Evolutionary conservation across 2,113 vertebrate species (phyloP).

Genomic region (Microtus pennsylvanicus): DNA sequence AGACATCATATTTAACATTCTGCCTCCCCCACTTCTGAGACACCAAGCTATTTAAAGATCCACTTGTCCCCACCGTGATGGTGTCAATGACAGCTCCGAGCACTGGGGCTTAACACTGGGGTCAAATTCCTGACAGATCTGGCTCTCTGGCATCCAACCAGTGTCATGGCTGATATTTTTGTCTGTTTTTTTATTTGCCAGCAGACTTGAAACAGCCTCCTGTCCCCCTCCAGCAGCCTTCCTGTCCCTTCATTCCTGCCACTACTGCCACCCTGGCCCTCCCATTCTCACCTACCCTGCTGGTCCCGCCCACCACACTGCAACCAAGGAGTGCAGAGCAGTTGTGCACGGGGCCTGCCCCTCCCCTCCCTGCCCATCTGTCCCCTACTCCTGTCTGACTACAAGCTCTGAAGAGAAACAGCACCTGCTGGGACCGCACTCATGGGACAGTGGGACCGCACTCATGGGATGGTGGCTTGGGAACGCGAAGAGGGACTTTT

Average conservation of each 20-base stretch:
- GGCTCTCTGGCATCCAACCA: constrained; percentile 72
- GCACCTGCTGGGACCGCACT: not conserved
- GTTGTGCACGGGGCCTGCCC: not conserved
- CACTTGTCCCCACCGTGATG: constrained; percentile 72
- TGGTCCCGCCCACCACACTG: not conserved
- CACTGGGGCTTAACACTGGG: constrained; percentile 75
- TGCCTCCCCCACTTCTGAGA: constrained; percentile 78
- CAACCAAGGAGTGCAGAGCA: not conserved
- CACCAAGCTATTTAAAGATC: constrained; percentile 81
- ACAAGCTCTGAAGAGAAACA: not conserved
- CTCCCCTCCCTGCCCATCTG: not conserved
- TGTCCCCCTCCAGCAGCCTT: not conserved
- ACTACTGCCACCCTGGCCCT: not conserved
- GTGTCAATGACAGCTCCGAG: constrained; percentile 78
- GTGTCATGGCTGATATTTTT: constrained; percentile 78
- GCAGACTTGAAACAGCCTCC: constrained; percentile 64
- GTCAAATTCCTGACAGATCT: constrained; percentile 79
- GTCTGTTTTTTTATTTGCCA: constrained; percentile 76
- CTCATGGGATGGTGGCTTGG: not conserved
- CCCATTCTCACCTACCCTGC: not conserved
- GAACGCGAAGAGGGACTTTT: not conserved
- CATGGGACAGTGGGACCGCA: no score
- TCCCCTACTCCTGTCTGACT: not conserved
- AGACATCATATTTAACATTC: constrained; percentile 82
- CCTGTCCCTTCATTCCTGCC: not conserved